These are phyloP conservation scores for Melanotus villosus DNA, from an alignment of 2,888 invertebrate species.

Conservation along the genomic window DNA sequence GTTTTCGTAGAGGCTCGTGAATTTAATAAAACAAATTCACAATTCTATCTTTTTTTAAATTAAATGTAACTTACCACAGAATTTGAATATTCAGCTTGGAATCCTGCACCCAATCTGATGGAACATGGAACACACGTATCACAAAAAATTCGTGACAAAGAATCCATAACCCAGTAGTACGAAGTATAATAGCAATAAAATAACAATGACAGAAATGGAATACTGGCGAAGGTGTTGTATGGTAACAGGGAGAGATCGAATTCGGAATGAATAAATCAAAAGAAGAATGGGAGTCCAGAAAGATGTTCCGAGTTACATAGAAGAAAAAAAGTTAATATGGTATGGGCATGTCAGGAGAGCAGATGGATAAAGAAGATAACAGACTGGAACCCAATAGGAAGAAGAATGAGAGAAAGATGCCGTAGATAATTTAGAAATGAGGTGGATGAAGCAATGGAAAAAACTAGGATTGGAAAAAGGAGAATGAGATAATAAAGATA, in stretches of 20 bases:
- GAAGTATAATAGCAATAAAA: too few relatives aligned
- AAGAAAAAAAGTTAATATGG: constrained; percentile 16
- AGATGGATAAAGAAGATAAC: constrained; percentile 10
- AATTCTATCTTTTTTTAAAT: too few relatives aligned
- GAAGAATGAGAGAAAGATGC: constrained; percentile 9
- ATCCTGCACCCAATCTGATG: too few relatives aligned
- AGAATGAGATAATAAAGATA: constrained; percentile 1
- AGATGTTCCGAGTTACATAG: constrained; percentile 1
- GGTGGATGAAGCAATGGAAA: constrained; percentile 13
- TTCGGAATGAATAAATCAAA: constrained; percentile 2
- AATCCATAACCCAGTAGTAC: too few relatives aligned
- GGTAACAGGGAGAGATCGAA: constrained; percentile 15
- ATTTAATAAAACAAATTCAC: too few relatives aligned
- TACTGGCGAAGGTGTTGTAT: constrained; percentile 15
- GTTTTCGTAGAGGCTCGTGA: too few relatives aligned
- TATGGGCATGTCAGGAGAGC: constrained; percentile 18
- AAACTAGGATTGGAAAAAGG: not conserved
- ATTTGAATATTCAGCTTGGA: too few relatives aligned
- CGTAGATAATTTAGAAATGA: constrained; percentile 12
- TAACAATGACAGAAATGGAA: constrained; percentile 1
- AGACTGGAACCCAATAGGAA: constrained; percentile 13
- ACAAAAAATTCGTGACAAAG: too few relatives aligned
- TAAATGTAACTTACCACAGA: too few relatives aligned
- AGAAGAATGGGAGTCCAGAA: constrained; percentile 18
- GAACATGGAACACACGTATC: too few relatives aligned